phyloP scores from a whole-genome alignment of 2,797 vertebrate genomes.

The Botia almorhae region DNA sequence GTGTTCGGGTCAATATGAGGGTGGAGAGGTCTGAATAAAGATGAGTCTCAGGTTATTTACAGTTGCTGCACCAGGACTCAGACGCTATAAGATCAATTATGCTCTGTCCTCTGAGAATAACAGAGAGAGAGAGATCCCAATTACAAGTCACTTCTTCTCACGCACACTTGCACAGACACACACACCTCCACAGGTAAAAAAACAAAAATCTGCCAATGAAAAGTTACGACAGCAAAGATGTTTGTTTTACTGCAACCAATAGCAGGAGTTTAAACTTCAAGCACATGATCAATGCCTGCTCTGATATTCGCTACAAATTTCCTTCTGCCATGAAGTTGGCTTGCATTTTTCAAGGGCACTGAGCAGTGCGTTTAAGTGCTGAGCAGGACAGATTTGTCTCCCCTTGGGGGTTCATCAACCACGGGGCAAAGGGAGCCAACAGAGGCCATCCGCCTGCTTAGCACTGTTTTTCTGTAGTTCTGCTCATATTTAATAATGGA shows the following conservation, averaged over 20 bases:
- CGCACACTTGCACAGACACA: too few relatives aligned
- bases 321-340: slow-evolving; percentile 33
- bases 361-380: slow-evolving; percentile 42
- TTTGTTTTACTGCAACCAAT: slow-evolving; percentile 37
- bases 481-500: slow-evolving; percentile 56
- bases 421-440: slow-evolving; percentile 42
- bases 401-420: slow-evolving; percentile 40
- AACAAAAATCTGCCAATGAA: slow-evolving; percentile 19
- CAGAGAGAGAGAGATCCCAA: slow-evolving; percentile 36
- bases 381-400: slow-evolving; percentile 50
- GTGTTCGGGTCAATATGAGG: slow-evolving; percentile 46
- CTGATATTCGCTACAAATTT: slow-evolving; percentile 8
- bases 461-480: slow-evolving; percentile 49
- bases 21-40: slow-evolving; percentile 52
- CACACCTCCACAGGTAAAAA: slow-evolving; percentile 12
- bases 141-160: too few relatives aligned
- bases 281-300: slow-evolving; percentile 7
- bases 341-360: slow-evolving; percentile 55
- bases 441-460: slow-evolving; percentile 41
- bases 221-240: slow-evolving; percentile 20
- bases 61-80: slow-evolving; percentile 51
- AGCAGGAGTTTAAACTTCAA: neutral
- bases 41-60: slow-evolving; percentile 61
- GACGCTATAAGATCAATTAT: slow-evolving; percentile 58
- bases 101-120: slow-evolving; percentile 37